Percentiles rank a stretch among this genome's conserved stretches.
Evolutionary conservation across 1,140 invertebrate species (phyloP).

Genomic region (Metaphire vulgaris): DNA sequence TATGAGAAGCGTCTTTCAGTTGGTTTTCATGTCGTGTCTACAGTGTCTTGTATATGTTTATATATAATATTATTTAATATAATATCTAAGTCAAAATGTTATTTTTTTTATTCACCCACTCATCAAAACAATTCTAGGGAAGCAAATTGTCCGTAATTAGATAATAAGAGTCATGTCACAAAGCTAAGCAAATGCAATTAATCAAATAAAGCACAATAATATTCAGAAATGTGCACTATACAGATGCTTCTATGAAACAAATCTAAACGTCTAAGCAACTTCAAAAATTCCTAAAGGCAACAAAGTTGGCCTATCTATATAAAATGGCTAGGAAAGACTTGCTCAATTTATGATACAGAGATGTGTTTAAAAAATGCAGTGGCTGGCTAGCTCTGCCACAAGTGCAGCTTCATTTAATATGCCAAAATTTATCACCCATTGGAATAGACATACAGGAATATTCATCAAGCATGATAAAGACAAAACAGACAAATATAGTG

Average conservation of each 20-base stretch:
- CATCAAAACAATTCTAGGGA: not conserved
- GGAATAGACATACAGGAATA: constrained; percentile 1
- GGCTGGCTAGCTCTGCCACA: not conserved
- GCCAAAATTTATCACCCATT: not conserved
- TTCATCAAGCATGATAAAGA: not conserved
- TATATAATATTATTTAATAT: not conserved
- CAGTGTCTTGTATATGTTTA: not conserved
- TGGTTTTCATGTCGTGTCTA: no score
- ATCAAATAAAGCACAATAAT: not conserved
- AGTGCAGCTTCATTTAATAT: not conserved
- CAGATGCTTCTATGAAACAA: not conserved
- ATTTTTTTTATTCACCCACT: not conserved
- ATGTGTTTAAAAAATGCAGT: not conserved
- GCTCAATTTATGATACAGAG: not conserved
- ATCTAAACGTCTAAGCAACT: not conserved
- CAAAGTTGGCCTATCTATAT: constrained; percentile 1
- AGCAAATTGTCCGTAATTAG: not conserved
- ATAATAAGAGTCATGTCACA: not conserved
- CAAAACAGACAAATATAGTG: not conserved
- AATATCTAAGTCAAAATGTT: not conserved
- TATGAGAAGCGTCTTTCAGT: no score
- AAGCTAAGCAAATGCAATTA: not conserved
- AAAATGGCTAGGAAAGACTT: not conserved
- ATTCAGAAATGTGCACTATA: not conserved
- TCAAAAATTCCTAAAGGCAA: not conserved